A percentile compares a stretch with the other conserved stretches of the same genome.
phyloP scores from a whole-genome alignment of 2,113 vertebrate species.

The Elephantulus edwardii region DNA sequence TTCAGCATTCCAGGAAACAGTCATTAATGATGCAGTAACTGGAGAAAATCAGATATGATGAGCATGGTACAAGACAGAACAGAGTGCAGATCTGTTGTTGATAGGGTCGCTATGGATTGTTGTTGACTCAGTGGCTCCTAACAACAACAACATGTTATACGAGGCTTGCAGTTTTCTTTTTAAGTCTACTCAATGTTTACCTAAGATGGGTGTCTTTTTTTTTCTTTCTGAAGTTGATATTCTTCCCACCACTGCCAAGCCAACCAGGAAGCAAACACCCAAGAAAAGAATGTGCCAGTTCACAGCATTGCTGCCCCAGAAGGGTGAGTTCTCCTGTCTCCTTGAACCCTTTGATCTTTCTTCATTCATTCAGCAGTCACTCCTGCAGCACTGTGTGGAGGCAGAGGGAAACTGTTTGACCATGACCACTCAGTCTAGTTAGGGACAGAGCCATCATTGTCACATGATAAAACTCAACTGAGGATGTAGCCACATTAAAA shows the following conservation, averaged over 20 bases:
- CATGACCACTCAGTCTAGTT: neutral
- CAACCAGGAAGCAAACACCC: constrained; percentile 41
- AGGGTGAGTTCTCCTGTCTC: constrained; percentile 49
- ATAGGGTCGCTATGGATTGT: too few species aligned
- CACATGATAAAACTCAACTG: neutral
- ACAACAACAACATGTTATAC: too few species aligned
- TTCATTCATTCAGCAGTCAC: neutral
- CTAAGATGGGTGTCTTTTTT: neutral
- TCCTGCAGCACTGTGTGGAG: neutral
- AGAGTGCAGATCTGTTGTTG: too few species aligned
- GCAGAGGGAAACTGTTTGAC: neutral
- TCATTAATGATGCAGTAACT: neutral
- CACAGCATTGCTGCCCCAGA: rapidly evolving
- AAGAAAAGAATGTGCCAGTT: neutral
- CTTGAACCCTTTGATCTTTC: neutral
- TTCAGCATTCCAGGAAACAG: neutral
- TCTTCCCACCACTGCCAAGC: constrained; percentile 58
- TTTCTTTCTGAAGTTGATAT: constrained; percentile 63
- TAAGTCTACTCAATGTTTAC: neutral
- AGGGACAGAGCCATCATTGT: neutral
- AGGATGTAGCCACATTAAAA: neutral
- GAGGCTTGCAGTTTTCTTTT: too few species aligned
- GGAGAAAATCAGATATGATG: too few species aligned
- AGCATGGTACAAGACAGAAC: too few species aligned
- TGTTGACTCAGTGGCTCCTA: too few species aligned